A percentile compares a stretch with the other conserved stretches of the same genome.
Conservation (phyloP, 2,888 invertebrate species). For the Masnerella sp. region DNA sequence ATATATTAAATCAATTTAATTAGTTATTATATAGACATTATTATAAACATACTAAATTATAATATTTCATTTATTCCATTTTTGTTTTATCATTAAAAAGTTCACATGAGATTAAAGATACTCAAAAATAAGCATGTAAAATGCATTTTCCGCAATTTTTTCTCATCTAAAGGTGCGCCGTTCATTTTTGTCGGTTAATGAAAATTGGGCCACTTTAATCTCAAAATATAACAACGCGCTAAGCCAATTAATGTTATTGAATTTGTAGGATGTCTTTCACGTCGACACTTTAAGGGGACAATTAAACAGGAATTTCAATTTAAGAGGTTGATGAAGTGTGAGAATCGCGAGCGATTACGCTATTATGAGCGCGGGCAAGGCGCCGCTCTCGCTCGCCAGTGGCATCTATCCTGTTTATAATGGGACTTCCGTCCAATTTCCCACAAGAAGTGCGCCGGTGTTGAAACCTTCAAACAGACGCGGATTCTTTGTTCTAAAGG, state of each 20-base stretch:
- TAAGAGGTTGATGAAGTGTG: constrained; percentile 47
- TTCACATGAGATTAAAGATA: too few species aligned
- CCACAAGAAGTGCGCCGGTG: constrained; percentile 34
- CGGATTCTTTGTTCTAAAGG: not conserved
- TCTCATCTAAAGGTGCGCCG: not conserved
- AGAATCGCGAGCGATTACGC: constrained; percentile 40
- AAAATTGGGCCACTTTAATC: constrained; percentile 19
- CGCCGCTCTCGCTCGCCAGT: constrained; percentile 31
- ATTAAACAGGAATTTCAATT: constrained; percentile 57
- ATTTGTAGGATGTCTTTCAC: constrained; percentile 17
- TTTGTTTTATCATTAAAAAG: too few species aligned
- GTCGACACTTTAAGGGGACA: constrained; percentile 34
- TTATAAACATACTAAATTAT: too few species aligned
- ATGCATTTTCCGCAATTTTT: constrained; percentile 2
- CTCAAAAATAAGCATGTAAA: too few species aligned
- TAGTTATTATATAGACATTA: too few species aligned
- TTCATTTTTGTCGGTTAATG: too few species aligned
- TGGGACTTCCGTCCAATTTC: constrained; percentile 57
- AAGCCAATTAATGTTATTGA: constrained; percentile 41
- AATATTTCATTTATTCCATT: too few species aligned
- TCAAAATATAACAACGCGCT: constrained; percentile 19
- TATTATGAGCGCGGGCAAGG: constrained; percentile 27
- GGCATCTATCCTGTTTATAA: constrained; percentile 59
- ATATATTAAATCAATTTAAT: too few species aligned
- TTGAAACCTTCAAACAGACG: constrained; percentile 21